Base-by-base conservation (phyloP, 1,140 invertebrate species). In the Drosophila asahinai region DNA sequence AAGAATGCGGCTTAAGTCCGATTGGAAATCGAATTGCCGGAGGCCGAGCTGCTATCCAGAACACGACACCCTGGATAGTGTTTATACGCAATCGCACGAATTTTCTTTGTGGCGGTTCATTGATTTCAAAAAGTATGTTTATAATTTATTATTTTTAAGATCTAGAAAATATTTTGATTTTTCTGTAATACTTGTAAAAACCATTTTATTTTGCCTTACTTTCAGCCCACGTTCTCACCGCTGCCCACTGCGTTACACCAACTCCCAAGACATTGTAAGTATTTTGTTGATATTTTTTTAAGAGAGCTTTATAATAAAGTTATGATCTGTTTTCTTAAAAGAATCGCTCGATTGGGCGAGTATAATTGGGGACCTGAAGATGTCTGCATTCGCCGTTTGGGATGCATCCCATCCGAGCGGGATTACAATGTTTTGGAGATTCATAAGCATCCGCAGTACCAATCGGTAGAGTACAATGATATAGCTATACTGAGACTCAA, bases 311-410 rank as follows among this genome's bases (percentile, higher is more conserved):
- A n/a, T n/a, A 7, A 8, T 42, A 6, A 42, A 3, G 15, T 42
- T n/a, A 6, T 42, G 2, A n/a, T n/a, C 8, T 17, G 14, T 43
- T 17, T 27, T 8, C 15, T 4, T 9, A 5, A 17, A 8, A 61
- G 59, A 61, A 12, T 11, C 3, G 59, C 14, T n/a, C 43, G 59
- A n/a, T 7, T 61, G 9, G 59, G 59, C 4, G 43, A 61, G 14
- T 22, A 33, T 7, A 17, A 61, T 49, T 61, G 30, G 30, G 33
- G 15, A 5, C 11, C 5, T 1, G 4, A 22, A 19, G 14, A 4
- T 2, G 9, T 17, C 3, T 60, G 42, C 14, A 12, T 17, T 0
- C 7, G 2, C 8, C n/a, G 5, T 5, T n/a, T 25, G 9, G 9
- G 11, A 17, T 60, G 58, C 30, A 27, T 17, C 5, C n/a, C 25